Base-by-base conservation (phyloP, 2,888 invertebrate genomes). In the Morpho deidamia region DNA sequence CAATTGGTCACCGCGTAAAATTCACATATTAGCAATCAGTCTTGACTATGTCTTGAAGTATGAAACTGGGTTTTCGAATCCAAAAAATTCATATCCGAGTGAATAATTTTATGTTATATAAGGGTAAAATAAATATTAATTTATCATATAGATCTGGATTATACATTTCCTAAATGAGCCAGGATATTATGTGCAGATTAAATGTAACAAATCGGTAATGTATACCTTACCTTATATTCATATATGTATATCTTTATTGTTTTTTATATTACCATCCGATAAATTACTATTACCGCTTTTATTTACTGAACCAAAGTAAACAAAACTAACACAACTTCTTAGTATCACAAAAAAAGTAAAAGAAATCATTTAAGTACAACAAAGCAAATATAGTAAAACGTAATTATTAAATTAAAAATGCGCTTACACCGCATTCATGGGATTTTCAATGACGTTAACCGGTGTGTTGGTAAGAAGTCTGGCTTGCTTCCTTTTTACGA, bases 361-460 rank as follows among this genome's bases (percentile, higher is more conserved):
- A 37, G 7, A 37, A 10, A 37, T 2, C 37, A 37, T 37, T n/a
- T 37, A n/a, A 10, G n/a, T 37, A 37, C n/a, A 7, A 37, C 37
- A 37, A 37, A 37, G 8, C 1, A 37, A 4, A 7, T 10, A 37
- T 37, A 10, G 37, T 37, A 7, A 37, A 2, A 37, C 3, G n/a
- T 37, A 37, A 37, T 37, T 37, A 10, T 37, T 37, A 37, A 37
- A 1, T 37, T 37, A 5, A 4, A 45, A 23, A 23, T 23, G 23
- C 23, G 45, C 49, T 55, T 68, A 67, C 44, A 69, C 61, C 2
- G 69, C 68, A 58, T 78, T 74, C 83, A 87, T 82, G 0, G 87
- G 87, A 61, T 87, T 87, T 51, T 80, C 84, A 45, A 87, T 83
- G 38, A 88, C 72, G 61, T 81, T 69, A 8, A 78, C 66, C 4